Conservation (phyloP, 1,140 invertebrate genomes). For the Philotrypesis tridentata region DNA sequence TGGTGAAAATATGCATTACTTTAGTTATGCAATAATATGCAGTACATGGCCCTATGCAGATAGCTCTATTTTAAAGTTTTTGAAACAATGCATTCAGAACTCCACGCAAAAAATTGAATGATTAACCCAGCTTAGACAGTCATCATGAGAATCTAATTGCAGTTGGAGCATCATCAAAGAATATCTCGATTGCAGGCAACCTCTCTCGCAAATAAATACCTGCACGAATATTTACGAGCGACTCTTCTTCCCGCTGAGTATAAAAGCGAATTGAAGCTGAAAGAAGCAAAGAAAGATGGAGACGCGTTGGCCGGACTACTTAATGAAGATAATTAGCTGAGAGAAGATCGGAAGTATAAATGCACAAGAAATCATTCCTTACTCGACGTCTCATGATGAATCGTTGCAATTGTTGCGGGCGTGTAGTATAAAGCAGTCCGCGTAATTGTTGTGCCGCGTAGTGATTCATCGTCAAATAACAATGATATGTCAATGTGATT, state of each 20-base stretch:
- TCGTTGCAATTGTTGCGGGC: background rate
- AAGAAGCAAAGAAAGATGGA: background rate
- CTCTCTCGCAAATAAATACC: conserved; percentile 1
- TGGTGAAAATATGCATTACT: too few relatives aligned
- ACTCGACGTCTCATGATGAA: conserved; percentile 22
- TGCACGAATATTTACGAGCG: conserved; percentile 1
- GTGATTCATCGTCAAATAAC: conserved; percentile 40
- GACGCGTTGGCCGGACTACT: background rate
- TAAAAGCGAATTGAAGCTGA: background rate
- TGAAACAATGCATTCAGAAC: too few relatives aligned
- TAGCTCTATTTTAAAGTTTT: too few relatives aligned
- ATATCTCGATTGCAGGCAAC: background rate
- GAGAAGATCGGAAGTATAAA: background rate
- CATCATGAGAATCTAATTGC: background rate
- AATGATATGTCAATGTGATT: conserved; percentile 26
- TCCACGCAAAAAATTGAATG: background rate
- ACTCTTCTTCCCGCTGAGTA: background rate
- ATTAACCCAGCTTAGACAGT: background rate
- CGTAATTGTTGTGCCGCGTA: background rate
- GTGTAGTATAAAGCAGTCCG: background rate
- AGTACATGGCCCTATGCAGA: too few relatives aligned
- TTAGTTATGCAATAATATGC: too few relatives aligned
- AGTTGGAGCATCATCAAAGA: background rate
- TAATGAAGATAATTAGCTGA: conserved; percentile 36
- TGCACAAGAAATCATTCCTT: background rate